Base-by-base conservation (phyloP, 2,113 vertebrate genomes). In the Panthera uncia region DNA sequence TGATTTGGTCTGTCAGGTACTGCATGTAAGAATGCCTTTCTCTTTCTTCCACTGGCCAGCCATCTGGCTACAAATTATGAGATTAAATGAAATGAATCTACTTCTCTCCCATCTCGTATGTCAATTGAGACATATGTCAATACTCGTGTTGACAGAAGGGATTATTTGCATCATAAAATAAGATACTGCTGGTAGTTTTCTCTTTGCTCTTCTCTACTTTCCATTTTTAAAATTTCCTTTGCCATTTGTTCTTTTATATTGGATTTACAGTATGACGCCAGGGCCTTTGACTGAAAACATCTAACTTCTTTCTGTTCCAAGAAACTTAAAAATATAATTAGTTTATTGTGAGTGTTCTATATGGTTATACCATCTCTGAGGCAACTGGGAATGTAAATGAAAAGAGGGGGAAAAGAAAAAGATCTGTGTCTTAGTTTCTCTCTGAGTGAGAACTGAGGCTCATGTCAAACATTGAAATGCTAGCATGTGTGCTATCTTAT, bases 141-240 rank as follows among this genome's bases (percentile, higher is more conserved):
- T 84, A 87, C 12, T 95, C 18, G 68, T 38, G 50, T 45, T 66
- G 78, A 71, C 38, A 80, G 25, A 83, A 95, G 10, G 45, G 55
- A 38, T 76, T 94, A 45, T 88, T 97, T 91, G 15, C 63, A 21
- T 57, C 33, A 92, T 69, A 25, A 93, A 89, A 82, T 63, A 92
- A 88, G 86, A 50, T 65, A 55, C 12, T 86, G 21, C 15, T 71
- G 23, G 3, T 85, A 68, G 15, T 61, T 80, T 91, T 66, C 79
- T 66, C 12, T 71, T 36, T 81, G 3, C 19, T 85, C 4, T 83
- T 82, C 10, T 36, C 6, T 13, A 66, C 52, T 71, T 97, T 79
- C 55, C 11, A 74, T 36, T 86, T 96, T 33, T 1, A 29, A 31
- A 11, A 10, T 27, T 65, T 52, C 71, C 69, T 71, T 52, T 79